These are phyloP conservation scores for Natrix natrix DNA, from an alignment of 2,797 vertebrate genomes.

Conservation along the genomic window DNA sequence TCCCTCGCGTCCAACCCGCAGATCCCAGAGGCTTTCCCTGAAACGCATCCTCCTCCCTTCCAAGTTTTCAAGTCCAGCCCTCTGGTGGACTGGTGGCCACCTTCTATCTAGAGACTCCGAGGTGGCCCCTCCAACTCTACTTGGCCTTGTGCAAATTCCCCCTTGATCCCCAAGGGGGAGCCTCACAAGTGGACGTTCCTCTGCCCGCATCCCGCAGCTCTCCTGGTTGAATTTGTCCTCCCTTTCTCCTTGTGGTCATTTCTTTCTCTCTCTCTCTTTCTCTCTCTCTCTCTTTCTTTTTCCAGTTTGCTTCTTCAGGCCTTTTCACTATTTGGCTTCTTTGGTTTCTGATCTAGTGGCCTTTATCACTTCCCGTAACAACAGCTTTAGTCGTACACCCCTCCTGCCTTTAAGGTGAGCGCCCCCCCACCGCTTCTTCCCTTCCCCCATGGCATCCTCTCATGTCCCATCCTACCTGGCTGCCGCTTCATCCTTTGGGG, in stretches of 20 bases:
- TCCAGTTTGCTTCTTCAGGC: constrained; percentile 83
- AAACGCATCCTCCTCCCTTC: neutral
- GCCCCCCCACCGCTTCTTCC: constrained; percentile 33
- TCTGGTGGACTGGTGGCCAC: neutral
- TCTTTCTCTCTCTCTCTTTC: constrained; percentile 59
- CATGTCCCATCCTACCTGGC: constrained; percentile 2
- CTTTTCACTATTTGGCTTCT: constrained; percentile 99
- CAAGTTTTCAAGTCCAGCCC: neutral
- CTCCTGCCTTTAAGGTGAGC: constrained; percentile 99
- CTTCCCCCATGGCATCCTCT: neutral
- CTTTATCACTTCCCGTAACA: constrained; percentile 97
- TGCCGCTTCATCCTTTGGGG: neutral
- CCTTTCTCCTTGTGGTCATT: constrained; percentile 65
- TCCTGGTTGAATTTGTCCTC: constrained; percentile 10
- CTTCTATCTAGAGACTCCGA: neutral
- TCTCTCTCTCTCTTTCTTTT: constrained; percentile 49
- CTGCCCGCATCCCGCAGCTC: constrained; percentile 26
- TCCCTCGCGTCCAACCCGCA: neutral
- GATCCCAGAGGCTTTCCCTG: neutral
- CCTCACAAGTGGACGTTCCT: neutral
- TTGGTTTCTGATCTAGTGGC: constrained; percentile 99
- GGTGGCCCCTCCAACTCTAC: neutral
- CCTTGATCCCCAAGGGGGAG: neutral
- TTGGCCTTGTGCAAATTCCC: neutral
- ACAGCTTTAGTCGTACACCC: constrained; percentile 90